A percentile compares a stretch with the other conserved stretches of the same genome.
These are phyloP conservation scores for Festucalex cinctus DNA, from an alignment of 2,113 vertebrate species.

Conservation along the genomic window DNA sequence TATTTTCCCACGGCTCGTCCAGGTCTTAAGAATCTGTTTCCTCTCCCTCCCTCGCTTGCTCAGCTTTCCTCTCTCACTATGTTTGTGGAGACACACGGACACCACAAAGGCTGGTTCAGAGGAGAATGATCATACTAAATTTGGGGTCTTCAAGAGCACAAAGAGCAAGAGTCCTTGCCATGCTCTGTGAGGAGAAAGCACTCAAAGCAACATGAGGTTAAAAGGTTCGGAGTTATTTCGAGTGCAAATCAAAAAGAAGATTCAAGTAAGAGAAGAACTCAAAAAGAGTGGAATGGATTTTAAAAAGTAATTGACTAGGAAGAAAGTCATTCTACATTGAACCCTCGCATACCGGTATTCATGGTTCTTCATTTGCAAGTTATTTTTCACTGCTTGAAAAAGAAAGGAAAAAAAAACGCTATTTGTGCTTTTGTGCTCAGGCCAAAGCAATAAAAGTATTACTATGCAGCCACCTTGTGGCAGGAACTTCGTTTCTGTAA, in stretches of 20 bases:
- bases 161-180: constrained; percentile 39
- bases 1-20: constrained; percentile 72
- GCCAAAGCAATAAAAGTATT: not conserved
- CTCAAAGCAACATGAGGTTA: constrained; percentile 17
- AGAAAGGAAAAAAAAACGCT: no score
- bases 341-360: not conserved
- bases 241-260: constrained; percentile 29
- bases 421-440: not conserved
- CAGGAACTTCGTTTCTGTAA: not conserved
- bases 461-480: not conserved
- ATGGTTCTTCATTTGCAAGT: not conserved
- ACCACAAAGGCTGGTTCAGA: constrained; percentile 58
- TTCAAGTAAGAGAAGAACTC: constrained; percentile 28
- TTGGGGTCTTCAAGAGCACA: constrained; percentile 50
- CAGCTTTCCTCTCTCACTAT: constrained; percentile 3
- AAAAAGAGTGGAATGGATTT: constrained; percentile 17
- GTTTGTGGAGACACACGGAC: constrained; percentile 53
- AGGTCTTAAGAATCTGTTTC: constrained; percentile 66
- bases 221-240: constrained; percentile 29
- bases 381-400: not conserved
- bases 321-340: not conserved
- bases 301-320: constrained; percentile 9
- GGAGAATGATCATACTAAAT: constrained; percentile 46
- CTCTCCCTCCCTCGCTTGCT: constrained; percentile 20
- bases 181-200: constrained; percentile 27